Percentiles rank a stretch among this genome's conserved stretches.
These are phyloP conservation scores for Columbina picui DNA, from an alignment of 2,113 vertebrate genomes.

Conservation along the genomic window DNA sequence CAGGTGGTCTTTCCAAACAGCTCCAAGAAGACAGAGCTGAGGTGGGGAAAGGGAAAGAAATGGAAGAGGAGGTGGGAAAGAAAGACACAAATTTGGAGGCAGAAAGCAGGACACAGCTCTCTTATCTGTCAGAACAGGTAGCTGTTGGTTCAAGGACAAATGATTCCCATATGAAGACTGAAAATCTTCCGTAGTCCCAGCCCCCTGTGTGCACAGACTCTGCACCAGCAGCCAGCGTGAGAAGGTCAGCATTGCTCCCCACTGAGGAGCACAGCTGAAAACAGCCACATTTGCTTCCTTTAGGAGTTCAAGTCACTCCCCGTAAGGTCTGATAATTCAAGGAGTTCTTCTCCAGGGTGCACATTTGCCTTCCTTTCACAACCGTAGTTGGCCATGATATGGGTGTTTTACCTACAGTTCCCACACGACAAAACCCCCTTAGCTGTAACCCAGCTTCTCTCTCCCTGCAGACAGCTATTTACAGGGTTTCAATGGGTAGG, in stretches of 20 bases:
- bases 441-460: background rate
- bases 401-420: background rate
- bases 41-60: background rate
- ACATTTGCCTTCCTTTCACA: background rate
- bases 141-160: background rate
- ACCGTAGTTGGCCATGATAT: fast-evolving
- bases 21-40: background rate
- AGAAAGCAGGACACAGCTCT: background rate
- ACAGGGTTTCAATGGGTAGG: conserved; percentile 16
- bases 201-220: background rate
- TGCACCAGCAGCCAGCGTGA: fast-evolving
- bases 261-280: background rate
- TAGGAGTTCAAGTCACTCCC: background rate
- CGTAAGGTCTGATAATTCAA: background rate
- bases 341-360: background rate
- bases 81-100: background rate
- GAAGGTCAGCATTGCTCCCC: background rate
- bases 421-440: background rate
- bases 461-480: conserved; percentile 26
- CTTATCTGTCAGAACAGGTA: background rate
- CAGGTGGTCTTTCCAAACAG: background rate
- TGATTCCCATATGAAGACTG: fast-evolving
- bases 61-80: background rate
- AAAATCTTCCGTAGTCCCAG: background rate
- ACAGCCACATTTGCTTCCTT: background rate